Conservation (phyloP, 2,888 invertebrate genomes). For the Eubasilissa splendida region DNA sequence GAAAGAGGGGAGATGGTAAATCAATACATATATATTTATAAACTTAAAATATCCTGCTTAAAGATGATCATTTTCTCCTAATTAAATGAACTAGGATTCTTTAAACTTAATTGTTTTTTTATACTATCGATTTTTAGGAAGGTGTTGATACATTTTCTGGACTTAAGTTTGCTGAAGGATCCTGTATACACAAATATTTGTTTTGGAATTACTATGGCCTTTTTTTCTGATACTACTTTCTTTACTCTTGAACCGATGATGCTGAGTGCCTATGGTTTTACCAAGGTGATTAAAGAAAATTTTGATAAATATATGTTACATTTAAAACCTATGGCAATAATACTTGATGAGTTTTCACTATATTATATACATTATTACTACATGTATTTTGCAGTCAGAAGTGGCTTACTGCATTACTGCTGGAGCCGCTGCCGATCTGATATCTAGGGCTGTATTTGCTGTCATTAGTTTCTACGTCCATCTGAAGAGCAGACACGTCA, state of each 20-base stretch:
- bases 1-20: constrained; percentile 49
- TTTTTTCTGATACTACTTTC: constrained; percentile 78
- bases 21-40: not conserved
- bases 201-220: constrained; percentile 76
- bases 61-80: too few relatives aligned
- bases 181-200: constrained; percentile 79
- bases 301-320: not conserved
- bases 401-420: constrained; percentile 80
- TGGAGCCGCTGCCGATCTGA: constrained; percentile 79
- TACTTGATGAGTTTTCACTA: too few relatives aligned
- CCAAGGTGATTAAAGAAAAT: constrained; percentile 62
- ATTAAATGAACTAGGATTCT: not conserved
- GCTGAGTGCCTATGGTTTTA: constrained; percentile 73
- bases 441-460: constrained; percentile 77
- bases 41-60: not conserved
- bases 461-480: constrained; percentile 74
- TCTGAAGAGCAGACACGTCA: constrained; percentile 77
- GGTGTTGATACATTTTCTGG: constrained; percentile 75
- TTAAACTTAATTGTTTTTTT: not conserved
- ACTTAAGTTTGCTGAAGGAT: constrained; percentile 76
- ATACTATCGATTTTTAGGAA: constrained; percentile 65
- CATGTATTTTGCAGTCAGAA: constrained; percentile 67
- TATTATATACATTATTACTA: too few relatives aligned
- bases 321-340: too few relatives aligned
- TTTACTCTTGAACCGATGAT: constrained; percentile 77